Conservation (phyloP, 2,797 vertebrate species). For the Peromyscus nudipes region DNA sequence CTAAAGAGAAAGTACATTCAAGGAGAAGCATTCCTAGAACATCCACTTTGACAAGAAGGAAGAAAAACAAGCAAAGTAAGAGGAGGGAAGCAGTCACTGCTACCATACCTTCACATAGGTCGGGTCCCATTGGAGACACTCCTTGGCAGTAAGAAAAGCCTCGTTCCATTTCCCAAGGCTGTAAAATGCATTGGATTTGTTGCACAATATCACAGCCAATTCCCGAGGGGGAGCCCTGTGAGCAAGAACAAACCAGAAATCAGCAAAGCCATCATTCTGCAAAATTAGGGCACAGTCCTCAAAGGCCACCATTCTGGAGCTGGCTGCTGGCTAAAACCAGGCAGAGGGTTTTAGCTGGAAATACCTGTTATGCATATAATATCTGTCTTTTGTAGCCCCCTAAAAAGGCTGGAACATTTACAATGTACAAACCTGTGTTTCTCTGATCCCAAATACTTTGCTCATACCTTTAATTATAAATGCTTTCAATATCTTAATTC, state of each 20-base stretch:
- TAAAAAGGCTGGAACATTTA: neutral
- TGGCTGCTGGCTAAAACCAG: neutral
- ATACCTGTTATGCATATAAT: neutral
- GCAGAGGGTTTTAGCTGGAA: neutral
- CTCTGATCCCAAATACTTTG: neutral
- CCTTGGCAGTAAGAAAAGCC: slow-evolving; percentile 81
- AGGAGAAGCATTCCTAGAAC: neutral
- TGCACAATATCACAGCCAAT: slow-evolving; percentile 88
- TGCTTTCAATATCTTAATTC: neutral
- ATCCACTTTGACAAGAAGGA: neutral
- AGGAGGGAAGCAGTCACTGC: neutral
- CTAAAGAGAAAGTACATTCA: neutral
- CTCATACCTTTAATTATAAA: slow-evolving; percentile 3
- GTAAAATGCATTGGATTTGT: slow-evolving; percentile 88
- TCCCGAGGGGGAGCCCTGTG: slow-evolving; percentile 83
- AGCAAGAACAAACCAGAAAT: slow-evolving; percentile 61
- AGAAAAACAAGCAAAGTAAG: neutral
- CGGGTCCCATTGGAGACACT: slow-evolving; percentile 85
- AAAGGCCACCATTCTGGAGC: neutral
- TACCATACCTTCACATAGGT: slow-evolving; percentile 87
- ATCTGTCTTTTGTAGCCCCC: neutral
- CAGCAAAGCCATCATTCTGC: neutral
- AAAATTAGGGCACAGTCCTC: neutral
- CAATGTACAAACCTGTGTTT: neutral
- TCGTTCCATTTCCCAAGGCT: slow-evolving; percentile 87